Evolutionary conservation across 2,888 invertebrate genomes (phyloP).

Genomic region (Brachyopa scutellaris): DNA sequence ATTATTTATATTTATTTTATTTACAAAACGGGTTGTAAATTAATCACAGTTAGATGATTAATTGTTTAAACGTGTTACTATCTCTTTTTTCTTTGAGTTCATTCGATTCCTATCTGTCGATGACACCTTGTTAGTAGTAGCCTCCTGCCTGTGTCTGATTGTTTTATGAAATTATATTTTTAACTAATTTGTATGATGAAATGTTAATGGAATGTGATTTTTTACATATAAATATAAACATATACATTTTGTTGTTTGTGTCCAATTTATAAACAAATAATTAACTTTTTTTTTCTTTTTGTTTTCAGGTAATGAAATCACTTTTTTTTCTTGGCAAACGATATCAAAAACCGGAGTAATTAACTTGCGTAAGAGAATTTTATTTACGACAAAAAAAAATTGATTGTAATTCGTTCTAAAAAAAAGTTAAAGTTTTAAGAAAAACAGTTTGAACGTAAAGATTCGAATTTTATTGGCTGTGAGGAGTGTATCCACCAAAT

Average conservation of each 20-base stretch:
- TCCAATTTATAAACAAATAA: neutral
- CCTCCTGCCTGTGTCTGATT: neutral
- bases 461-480: no score
- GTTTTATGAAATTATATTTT: neutral
- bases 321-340: neutral
- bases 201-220: constrained; percentile 9
- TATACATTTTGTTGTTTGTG: no score
- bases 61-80: constrained; percentile 26
- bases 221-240: no score
- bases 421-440: no score
- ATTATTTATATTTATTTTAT: neutral
- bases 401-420: no score
- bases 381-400: no score
- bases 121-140: constrained; percentile 2
- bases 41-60: constrained; percentile 33
- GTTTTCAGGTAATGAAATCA: constrained; percentile 32
- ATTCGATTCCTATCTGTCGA: constrained; percentile 34
- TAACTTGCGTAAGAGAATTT: constrained; percentile 10
- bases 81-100: neutral
- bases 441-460: no score
- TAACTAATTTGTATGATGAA: neutral
- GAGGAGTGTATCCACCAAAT: no score
- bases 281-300: constrained; percentile 2
- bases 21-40: neutral
- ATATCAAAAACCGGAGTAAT: neutral